These are phyloP conservation scores for Pandemis cinnamomeana DNA, from an alignment of 2,888 invertebrate species.

Conservation along the genomic window DNA sequence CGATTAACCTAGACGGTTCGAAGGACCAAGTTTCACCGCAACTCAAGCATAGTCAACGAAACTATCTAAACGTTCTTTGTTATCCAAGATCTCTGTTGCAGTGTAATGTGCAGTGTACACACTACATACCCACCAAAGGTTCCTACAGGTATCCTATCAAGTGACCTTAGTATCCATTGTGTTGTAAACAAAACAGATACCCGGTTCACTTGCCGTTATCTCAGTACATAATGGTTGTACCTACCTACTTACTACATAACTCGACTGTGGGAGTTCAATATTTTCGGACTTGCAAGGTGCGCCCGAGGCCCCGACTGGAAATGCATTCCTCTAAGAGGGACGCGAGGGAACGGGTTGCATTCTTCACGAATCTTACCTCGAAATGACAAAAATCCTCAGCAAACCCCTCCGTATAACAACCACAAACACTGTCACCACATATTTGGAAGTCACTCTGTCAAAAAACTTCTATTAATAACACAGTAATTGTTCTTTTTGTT, in stretches of 20 bases:
- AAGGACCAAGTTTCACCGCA: conserved; percentile 11
- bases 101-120: neutral
- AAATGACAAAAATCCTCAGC: conserved; percentile 54
- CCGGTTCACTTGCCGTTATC: conserved; percentile 16
- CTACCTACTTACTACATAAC: neutral
- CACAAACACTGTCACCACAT: conserved; percentile 62
- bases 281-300: conserved; percentile 76
- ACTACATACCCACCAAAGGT: neutral
- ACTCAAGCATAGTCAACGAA: neutral
- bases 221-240: conserved; percentile 7
- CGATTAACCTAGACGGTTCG: neutral
- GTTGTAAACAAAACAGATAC: conserved; percentile 29
- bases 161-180: conserved; percentile 30
- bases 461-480: conserved; percentile 58
- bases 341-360: conserved; percentile 78
- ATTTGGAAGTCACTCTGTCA: conserved; percentile 61
- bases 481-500: conserved; percentile 67
- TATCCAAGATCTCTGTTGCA: conserved; percentile 1
- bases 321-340: conserved; percentile 80
- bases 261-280: conserved; percentile 50
- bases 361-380: conserved; percentile 79
- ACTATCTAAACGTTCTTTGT: conserved; percentile 26
- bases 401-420: conserved; percentile 44
- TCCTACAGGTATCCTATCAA: conserved; percentile 28
- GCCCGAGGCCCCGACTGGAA: conserved; percentile 68